Evolutionary conservation across 2,113 vertebrate genomes (phyloP).

Genomic region (Gadus chalcogrammus): DNA sequence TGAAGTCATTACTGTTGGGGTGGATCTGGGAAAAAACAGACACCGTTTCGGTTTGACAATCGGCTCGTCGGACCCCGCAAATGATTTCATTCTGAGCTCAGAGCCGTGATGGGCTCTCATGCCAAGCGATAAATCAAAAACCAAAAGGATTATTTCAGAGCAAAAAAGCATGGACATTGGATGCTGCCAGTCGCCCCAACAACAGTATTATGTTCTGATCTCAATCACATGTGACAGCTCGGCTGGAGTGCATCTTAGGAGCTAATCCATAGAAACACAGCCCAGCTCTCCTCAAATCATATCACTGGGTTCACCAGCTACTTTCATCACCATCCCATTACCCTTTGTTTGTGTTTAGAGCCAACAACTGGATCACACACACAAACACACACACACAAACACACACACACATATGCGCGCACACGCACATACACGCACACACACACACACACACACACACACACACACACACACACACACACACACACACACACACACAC

Average conservation of each 20-base stretch:
- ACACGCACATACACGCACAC: no score
- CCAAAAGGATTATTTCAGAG: not conserved
- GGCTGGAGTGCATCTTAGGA: constrained; percentile 18
- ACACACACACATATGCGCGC: no score
- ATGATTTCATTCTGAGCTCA: not conserved
- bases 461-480: no score
- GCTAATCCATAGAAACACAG: constrained; percentile 27
- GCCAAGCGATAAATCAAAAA: constrained; percentile 16
- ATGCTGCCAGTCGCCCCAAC: constrained; percentile 26
- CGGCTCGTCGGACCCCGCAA: not conserved
- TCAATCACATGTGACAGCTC: constrained; percentile 33
- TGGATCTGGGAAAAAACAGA: constrained; percentile 77
- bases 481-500: no score
- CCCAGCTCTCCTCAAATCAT: constrained; percentile 22
- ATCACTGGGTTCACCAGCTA: constrained; percentile 32
- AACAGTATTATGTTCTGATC: constrained; percentile 29
- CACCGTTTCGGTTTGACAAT: no score
- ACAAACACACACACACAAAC: no score
- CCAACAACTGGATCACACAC: constrained; percentile 30
- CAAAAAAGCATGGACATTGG: constrained; percentile 13
- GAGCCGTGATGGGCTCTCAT: no score
- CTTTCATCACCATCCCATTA: constrained; percentile 46
- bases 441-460: no score
- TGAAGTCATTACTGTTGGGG: constrained; percentile 89
- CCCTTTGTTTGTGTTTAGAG: constrained; percentile 47